Evolutionary conservation across 1,140 invertebrate genomes (phyloP).

Genomic region (Yoshiicerus persimilis): DNA sequence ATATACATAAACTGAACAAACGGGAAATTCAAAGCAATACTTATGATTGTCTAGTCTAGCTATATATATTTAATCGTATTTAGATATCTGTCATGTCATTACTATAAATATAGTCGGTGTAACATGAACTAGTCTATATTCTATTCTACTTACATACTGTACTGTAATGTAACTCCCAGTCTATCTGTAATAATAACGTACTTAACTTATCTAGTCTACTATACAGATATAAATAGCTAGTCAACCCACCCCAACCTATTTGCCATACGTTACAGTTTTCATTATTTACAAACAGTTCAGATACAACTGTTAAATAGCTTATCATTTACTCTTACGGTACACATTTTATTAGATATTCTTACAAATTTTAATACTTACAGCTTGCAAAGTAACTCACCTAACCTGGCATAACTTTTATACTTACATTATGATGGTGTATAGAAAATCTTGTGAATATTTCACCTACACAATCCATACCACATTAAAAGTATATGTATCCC

Average conservation of each 20-base stretch:
- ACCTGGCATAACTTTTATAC: too few species aligned
- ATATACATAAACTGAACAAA: neutral
- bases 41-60: neutral
- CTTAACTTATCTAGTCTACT: neutral
- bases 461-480: neutral
- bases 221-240: neutral
- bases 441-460: neutral
- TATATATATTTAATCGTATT: neutral
- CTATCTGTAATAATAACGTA: neutral
- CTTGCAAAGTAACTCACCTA: too few species aligned
- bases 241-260: neutral
- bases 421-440: too few species aligned
- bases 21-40: slow-evolving; percentile 14
- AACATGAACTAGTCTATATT: neutral
- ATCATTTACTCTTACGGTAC: neutral
- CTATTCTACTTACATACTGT: neutral
- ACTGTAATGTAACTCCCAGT: neutral
- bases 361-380: too few species aligned
- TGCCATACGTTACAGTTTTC: too few species aligned
- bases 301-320: too few species aligned
- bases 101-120: neutral
- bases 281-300: neutral
- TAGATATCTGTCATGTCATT: neutral
- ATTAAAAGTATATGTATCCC: neutral
- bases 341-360: too few species aligned